phyloP scores from a whole-genome alignment of 2,797 vertebrate genomes.

The Coreius guichenoti region DNA sequence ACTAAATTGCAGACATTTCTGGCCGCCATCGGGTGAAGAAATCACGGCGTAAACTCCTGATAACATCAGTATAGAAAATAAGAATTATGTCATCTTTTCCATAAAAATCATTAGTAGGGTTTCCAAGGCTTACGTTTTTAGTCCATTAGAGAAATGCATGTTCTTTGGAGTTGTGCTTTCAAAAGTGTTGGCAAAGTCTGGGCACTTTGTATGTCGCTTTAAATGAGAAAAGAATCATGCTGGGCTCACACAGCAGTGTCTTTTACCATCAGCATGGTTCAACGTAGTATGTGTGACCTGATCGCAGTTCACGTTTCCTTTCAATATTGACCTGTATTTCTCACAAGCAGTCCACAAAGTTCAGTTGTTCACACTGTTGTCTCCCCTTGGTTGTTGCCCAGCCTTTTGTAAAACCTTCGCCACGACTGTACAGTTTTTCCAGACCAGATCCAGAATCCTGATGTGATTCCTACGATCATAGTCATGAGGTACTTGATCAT shows the following conservation, averaged over 20 bases:
- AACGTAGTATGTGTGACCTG: not conserved
- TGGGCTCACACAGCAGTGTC: constrained; percentile 31
- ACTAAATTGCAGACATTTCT: constrained; percentile 53
- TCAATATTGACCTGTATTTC: constrained; percentile 27
- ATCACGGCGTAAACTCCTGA: constrained; percentile 3
- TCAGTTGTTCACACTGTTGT: constrained; percentile 82
- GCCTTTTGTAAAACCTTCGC: constrained; percentile 87
- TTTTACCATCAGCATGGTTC: constrained; percentile 15
- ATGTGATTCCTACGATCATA: constrained; percentile 93
- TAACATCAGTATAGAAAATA: constrained; percentile 2
- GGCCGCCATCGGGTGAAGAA: constrained; percentile 21
- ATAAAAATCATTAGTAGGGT: constrained; percentile 6
- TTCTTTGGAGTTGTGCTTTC: constrained; percentile 53
- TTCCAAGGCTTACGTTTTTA: constrained; percentile 48
- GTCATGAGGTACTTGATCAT: constrained; percentile 97
- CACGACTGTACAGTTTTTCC: constrained; percentile 92
- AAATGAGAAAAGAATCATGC: constrained; percentile 46
- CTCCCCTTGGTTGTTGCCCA: constrained; percentile 85
- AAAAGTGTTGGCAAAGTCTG: constrained; percentile 52
- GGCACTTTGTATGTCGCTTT: constrained; percentile 3
- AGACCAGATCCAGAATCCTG: constrained; percentile 95
- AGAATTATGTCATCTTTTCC: constrained; percentile 16
- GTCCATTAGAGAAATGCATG: constrained; percentile 29
- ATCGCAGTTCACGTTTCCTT: constrained; percentile 19
- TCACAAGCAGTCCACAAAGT: not conserved